A percentile compares a stretch with the other conserved stretches of the same genome.
These are phyloP conservation scores for Drosophila quadrilineata DNA, from an alignment of 1,140 invertebrate species.

Conservation along the genomic window DNA sequence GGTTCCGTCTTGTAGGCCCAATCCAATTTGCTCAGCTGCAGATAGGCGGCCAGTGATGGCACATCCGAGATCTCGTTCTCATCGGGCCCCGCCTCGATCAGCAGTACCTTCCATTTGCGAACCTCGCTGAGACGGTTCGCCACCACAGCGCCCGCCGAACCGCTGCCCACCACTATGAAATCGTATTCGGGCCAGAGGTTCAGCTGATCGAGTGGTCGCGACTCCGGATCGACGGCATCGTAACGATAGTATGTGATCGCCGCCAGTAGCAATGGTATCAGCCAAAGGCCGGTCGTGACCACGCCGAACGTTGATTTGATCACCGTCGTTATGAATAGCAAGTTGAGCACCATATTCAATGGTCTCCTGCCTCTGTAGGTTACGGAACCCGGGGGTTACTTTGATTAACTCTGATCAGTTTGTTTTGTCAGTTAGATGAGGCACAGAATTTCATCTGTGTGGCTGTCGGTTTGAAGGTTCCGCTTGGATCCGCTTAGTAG, in stretches of 20 bases:
- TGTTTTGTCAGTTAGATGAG: too few species aligned
- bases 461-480: too few species aligned
- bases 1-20: conserved; percentile 96
- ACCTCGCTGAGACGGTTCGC: conserved; percentile 94
- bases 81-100: conserved; percentile 95
- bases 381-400: too few species aligned
- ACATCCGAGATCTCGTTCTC: conserved; percentile 95
- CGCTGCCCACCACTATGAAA: conserved; percentile 93
- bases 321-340: conserved; percentile 88
- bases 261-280: conserved; percentile 90
- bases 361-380: too few species aligned
- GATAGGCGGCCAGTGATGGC: conserved; percentile 91
- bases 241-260: conserved; percentile 92
- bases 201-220: conserved; percentile 84
- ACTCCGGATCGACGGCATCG: conserved; percentile 90
- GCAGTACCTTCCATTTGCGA: conserved; percentile 89
- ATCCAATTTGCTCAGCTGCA: conserved; percentile 93
- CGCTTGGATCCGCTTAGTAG: too few species aligned
- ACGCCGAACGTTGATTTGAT: conserved; percentile 88
- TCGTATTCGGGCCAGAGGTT: conserved; percentile 87
- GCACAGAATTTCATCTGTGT: too few species aligned
- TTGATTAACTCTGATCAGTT: too few species aligned
- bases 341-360: conserved; percentile 85
- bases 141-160: conserved; percentile 90
- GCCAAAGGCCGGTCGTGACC: conserved; percentile 88